These are phyloP conservation scores for Linepithema humile DNA, from an alignment of 1,140 invertebrate species.

Conservation along the genomic window DNA sequence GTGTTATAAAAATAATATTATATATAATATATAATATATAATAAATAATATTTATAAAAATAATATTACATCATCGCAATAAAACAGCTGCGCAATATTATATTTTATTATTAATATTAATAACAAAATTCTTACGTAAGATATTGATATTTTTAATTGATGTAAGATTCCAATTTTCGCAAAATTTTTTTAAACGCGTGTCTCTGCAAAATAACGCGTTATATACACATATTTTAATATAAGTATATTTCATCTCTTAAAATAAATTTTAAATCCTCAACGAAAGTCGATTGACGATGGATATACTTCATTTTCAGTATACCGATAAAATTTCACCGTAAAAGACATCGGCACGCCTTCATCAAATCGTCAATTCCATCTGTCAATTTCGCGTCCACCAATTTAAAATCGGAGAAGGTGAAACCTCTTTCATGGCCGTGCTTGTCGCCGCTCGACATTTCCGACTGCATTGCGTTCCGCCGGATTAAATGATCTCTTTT, in stretches of 20 bases:
- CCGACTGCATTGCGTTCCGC: not conserved
- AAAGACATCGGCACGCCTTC: conserved; percentile 23
- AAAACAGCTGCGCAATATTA: too few relatives aligned
- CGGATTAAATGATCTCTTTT: conserved; percentile 31
- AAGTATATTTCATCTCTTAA: too few relatives aligned
- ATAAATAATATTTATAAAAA: too few relatives aligned
- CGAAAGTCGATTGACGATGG: not conserved
- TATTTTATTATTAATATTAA: too few relatives aligned
- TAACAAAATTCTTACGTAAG: too few relatives aligned
- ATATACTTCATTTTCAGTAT: conserved; percentile 1
- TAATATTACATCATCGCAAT: too few relatives aligned
- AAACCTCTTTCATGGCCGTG: conserved; percentile 22
- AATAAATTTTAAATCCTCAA: conserved; percentile 10
- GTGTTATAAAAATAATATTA: not conserved
- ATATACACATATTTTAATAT: too few relatives aligned
- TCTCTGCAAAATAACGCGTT: too few relatives aligned
- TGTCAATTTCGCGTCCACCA: conserved; percentile 26
- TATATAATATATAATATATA: too few relatives aligned
- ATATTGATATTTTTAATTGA: too few relatives aligned
- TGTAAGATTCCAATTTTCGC: too few relatives aligned
- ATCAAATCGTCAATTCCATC: conserved; percentile 51
- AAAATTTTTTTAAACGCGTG: too few relatives aligned
- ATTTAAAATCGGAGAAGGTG: conserved; percentile 34
- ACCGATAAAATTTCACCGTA: conserved; percentile 30
- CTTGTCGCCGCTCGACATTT: conserved; percentile 36